Conservation (phyloP, 2,797 vertebrate species). For the Myripristis jacobus region DNA sequence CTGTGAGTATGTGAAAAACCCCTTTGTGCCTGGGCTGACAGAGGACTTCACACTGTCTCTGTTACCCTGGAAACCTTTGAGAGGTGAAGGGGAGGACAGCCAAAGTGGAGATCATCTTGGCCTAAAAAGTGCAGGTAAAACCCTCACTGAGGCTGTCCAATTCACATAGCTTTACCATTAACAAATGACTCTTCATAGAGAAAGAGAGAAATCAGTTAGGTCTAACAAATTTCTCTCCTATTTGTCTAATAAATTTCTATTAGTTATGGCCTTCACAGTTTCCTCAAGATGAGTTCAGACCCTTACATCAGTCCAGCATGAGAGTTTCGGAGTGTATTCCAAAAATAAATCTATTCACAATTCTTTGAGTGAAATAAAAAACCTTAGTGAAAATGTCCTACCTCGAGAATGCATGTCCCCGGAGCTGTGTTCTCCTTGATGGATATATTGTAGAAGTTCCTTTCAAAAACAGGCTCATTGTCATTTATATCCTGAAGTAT, state of each 20-base stretch:
- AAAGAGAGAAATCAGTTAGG: constrained; percentile 51
- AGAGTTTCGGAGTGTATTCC: constrained; percentile 23
- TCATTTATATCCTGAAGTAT: constrained; percentile 96
- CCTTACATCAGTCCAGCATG: constrained; percentile 2
- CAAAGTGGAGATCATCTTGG: constrained; percentile 80
- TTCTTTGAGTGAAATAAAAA: constrained; percentile 18
- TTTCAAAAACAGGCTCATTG: constrained; percentile 93
- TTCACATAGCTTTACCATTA: constrained; percentile 72
- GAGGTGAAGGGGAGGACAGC: constrained; percentile 84
- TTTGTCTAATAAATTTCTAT: constrained; percentile 54
- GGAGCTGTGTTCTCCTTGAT: constrained; percentile 90
- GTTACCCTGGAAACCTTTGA: constrained; percentile 81
- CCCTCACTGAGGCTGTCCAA: constrained; percentile 67
- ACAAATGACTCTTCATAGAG: constrained; percentile 54
- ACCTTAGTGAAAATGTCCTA: constrained; percentile 70
- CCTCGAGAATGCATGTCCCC: constrained; percentile 96
- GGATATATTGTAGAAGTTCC: constrained; percentile 94
- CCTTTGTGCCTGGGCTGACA: constrained; percentile 70
- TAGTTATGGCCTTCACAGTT: constrained; percentile 37
- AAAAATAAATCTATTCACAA: constrained; percentile 29
- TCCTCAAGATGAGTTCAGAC: constrained; percentile 31
- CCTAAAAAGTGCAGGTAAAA: constrained; percentile 79
- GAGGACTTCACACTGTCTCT: constrained; percentile 70
- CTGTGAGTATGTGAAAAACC: constrained; percentile 73
- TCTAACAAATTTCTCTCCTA: constrained; percentile 47